Percentiles rank a stretch among this genome's conserved stretches.
Evolutionary conservation across 2,797 vertebrate species (phyloP).

Genomic region (Meda fulgida): DNA sequence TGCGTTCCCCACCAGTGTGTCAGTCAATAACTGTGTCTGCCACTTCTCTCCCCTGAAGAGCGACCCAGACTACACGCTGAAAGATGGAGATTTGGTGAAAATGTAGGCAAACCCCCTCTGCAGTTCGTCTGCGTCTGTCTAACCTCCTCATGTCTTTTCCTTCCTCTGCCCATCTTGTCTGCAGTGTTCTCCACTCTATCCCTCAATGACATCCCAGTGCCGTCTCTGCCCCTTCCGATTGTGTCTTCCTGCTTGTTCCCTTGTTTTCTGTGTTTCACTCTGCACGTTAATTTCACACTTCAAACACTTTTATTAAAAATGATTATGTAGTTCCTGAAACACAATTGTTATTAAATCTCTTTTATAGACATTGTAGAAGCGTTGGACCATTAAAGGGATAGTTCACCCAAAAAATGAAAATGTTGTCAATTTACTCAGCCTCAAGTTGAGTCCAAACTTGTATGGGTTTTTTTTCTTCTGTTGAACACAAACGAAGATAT

Average conservation of each 20-base stretch:
- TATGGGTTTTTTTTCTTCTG: too few relatives aligned
- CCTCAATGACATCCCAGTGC: constrained; percentile 23
- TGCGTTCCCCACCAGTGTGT: constrained; percentile 96
- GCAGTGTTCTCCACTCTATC: constrained; percentile 27
- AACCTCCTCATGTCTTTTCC: constrained; percentile 23
- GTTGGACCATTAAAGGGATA: too few relatives aligned
- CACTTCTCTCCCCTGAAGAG: constrained; percentile 98
- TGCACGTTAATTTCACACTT: constrained; percentile 27
- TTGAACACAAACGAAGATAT: too few relatives aligned
- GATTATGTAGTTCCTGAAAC: background rate
- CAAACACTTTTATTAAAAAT: background rate
- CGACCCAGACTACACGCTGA: constrained; percentile 91
- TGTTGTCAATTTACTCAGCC: too few relatives aligned
- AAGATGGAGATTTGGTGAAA: constrained; percentile 96
- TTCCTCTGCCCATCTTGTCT: constrained; percentile 38
- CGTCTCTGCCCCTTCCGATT: constrained; percentile 27
- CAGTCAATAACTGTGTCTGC: constrained; percentile 97
- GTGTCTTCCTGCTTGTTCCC: constrained; percentile 46
- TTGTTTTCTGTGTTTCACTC: constrained; percentile 16
- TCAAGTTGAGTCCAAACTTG: too few relatives aligned
- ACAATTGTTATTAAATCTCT: background rate
- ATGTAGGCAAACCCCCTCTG: constrained; percentile 80
- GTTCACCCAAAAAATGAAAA: too few relatives aligned
- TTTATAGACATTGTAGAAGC: background rate
- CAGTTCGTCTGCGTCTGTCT: constrained; percentile 46